These are phyloP conservation scores for Tragelaphus scriptus DNA, from an alignment of 2,113 vertebrate species.

Conservation along the genomic window DNA sequence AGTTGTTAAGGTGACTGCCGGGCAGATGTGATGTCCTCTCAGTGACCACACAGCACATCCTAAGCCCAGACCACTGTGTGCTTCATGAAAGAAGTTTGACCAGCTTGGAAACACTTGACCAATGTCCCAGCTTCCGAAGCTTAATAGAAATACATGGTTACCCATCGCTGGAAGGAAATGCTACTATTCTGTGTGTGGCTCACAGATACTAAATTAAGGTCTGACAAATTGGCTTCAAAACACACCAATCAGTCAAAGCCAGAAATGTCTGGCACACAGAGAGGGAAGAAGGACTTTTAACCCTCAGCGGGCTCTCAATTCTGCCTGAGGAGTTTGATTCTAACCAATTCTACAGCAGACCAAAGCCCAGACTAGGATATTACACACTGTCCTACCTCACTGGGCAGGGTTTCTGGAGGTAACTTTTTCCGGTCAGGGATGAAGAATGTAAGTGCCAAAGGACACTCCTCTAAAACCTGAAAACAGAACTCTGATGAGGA, in stretches of 20 bases:
- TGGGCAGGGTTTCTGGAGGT: background rate
- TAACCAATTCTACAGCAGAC: background rate
- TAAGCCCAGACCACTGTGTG: background rate
- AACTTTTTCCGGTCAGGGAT: background rate
- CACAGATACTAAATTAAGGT: background rate
- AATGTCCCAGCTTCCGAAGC: background rate
- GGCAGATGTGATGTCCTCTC: background rate
- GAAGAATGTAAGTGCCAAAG: background rate
- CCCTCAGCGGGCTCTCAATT: background rate
- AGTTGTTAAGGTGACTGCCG: background rate
- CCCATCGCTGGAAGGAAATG: rapidly evolving
- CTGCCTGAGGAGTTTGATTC: background rate
- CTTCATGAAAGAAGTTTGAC: background rate
- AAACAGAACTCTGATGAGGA: background rate
- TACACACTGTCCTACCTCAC: rapidly evolving
- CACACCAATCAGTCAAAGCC: background rate
- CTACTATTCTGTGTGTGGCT: background rate
- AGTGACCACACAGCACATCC: background rate
- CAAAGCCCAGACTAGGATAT: background rate
- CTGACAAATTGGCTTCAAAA: background rate
- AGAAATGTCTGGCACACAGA: background rate
- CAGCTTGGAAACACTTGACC: background rate
- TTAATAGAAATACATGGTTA: background rate
- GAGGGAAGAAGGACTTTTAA: background rate
- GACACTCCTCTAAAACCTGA: background rate